Conservation (phyloP, 2,888 invertebrate species). For the Tiphia femorata region DNA sequence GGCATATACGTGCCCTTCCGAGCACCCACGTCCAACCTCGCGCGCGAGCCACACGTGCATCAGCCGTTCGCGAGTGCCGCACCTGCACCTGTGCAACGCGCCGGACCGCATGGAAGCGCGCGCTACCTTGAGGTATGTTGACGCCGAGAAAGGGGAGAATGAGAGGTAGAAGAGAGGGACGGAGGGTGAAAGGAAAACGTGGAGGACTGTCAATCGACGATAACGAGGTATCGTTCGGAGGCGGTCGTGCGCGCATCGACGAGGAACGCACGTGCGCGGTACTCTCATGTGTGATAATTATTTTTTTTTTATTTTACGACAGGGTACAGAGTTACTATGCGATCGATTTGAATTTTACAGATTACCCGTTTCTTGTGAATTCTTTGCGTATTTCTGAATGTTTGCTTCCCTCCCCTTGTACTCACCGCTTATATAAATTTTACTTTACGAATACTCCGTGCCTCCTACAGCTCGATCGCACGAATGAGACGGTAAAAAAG, state of each 20-base stretch:
- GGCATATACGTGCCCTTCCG: slow-evolving; percentile 23
- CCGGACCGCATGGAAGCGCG: slow-evolving; percentile 14
- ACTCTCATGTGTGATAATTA: too few species aligned
- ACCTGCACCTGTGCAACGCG: slow-evolving; percentile 20
- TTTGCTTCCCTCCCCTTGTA: background rate
- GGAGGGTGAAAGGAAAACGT: background rate
- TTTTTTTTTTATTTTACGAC: too few species aligned
- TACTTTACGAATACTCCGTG: background rate
- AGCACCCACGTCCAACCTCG: slow-evolving; percentile 20
- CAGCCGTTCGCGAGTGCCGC: slow-evolving; percentile 10
- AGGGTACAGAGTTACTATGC: too few species aligned
- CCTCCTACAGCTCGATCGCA: background rate
- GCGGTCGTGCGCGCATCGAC: too few species aligned
- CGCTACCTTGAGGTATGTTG: slow-evolving; percentile 21
- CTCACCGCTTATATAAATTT: too few species aligned
- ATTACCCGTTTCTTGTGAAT: too few species aligned
- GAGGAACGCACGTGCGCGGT: too few species aligned
- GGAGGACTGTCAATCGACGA: background rate
- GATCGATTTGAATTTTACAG: too few species aligned
- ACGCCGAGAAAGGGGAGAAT: background rate
- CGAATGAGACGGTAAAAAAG: background rate
- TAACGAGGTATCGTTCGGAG: too few species aligned
- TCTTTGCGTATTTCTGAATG: background rate
- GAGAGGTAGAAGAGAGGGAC: background rate
- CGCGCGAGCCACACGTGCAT: slow-evolving; percentile 10